phyloP scores from a whole-genome alignment of 2,113 vertebrate species.

The Podarcis raffonei region DNA sequence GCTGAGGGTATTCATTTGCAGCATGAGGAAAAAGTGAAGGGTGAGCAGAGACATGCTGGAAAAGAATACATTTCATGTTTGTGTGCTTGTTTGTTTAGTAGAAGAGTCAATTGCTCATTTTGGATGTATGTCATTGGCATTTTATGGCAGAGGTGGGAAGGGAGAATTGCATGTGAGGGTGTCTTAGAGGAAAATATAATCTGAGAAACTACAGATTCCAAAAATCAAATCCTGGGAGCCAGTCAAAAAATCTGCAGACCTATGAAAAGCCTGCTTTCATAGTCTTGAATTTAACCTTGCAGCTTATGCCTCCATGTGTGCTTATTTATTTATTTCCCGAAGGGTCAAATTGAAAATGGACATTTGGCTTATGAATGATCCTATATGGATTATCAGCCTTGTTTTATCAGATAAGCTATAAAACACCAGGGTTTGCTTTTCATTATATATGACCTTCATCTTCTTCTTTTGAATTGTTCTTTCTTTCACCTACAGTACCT shows the following conservation, averaged over 20 bases:
- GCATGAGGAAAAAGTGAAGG: background rate
- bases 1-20: background rate
- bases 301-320: background rate
- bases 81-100: background rate
- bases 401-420: slow-evolving; percentile 22
- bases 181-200: background rate
- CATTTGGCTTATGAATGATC: background rate
- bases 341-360: slow-evolving; percentile 8
- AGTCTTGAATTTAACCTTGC: background rate
- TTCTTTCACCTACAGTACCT: background rate
- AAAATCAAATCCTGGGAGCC: background rate
- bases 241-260: background rate
- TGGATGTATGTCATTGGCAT: background rate
- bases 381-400: background rate
- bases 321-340: background rate
- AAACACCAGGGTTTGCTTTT: background rate
- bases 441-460: slow-evolving; percentile 15
- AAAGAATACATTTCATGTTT: background rate
- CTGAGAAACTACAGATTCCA: background rate
- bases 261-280: background rate
- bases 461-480: background rate
- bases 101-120: background rate
- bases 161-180: background rate
- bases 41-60: background rate
- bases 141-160: background rate